Conservation (phyloP, 2,888 invertebrate species). For the Limenitis arthemis region DNA sequence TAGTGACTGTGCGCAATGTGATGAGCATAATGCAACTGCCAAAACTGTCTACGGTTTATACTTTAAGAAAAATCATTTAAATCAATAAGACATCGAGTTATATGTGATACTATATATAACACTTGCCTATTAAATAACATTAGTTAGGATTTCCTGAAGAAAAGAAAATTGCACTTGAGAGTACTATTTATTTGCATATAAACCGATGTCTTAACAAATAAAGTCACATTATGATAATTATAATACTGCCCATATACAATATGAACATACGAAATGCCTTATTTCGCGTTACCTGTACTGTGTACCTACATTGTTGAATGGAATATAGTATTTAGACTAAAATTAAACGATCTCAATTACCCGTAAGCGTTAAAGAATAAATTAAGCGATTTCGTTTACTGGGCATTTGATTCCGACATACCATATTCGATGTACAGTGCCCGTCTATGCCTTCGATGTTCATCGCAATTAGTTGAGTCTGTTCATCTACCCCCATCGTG, state of each 20-base stretch:
- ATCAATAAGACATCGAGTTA: constrained; percentile 23
- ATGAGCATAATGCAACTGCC: constrained; percentile 37
- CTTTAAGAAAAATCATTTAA: constrained; percentile 21
- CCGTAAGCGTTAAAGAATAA: constrained; percentile 56
- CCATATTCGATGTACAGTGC: constrained; percentile 36
- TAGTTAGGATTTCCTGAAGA: too few species aligned
- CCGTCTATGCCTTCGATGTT: constrained; percentile 39
- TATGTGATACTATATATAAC: background rate
- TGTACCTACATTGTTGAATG: constrained; percentile 61
- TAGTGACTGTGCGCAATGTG: constrained; percentile 22
- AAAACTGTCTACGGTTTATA: constrained; percentile 36
- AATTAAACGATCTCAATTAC: constrained; percentile 67
- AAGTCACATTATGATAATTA: constrained; percentile 16
- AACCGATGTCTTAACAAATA: constrained; percentile 3
- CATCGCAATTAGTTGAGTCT: constrained; percentile 22
- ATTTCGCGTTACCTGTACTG: constrained; percentile 65
- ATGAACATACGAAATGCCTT: constrained; percentile 57
- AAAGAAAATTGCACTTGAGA: background rate
- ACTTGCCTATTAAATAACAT: background rate
- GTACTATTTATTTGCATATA: background rate
- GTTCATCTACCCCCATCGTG: constrained; percentile 15
- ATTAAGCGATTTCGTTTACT: constrained; percentile 41
- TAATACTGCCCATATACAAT: constrained; percentile 23
- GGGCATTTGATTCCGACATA: constrained; percentile 35
- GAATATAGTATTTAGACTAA: constrained; percentile 60